Base-by-base conservation (phyloP, 2,888 invertebrate genomes). In the Spisula solida region DNA sequence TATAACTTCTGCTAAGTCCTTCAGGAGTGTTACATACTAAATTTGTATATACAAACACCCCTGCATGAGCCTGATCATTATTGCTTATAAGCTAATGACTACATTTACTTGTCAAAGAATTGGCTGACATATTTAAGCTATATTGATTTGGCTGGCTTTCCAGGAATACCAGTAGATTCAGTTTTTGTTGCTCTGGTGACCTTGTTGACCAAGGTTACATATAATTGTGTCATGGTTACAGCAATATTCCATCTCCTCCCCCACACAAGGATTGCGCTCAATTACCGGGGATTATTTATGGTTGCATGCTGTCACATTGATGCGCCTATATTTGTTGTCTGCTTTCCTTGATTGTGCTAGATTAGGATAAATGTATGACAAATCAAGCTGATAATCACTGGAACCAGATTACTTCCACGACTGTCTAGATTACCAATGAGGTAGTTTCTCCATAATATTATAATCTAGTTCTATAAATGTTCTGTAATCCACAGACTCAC, bases 401-500 rank as follows among this genome's bases (percentile, higher is more conserved):
- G 25, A 66, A 66, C 20, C n/a, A 66, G 60, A 66, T 66, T 66
- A 66, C n/a, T 25, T 66, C 1, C n/a, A 25, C 1, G 25, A 25
- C 25, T 66, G 60, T n/a, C 25, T 25, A 66, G 60, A 66, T 66
- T 66, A 25, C 60, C 12, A 66, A 66, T 66, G 60, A 66, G n/a
- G 25, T 66, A 6, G 4, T 25, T 2, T 60, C 60, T 60, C n/a
- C 60, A n/a, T 41, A n/a, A n/a, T n/a, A n/a, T n/a, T n/a, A 66
- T 66, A 25, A 66, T 25, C 51, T 10, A 66, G 60, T 25, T 66
- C 25, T 51, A 51, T 51, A 51, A 51, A 51, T 51, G 51, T 51
- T 51, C 14, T 51, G 8, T 41, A 41, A 41, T 41, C 41, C 41
- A 41, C 8, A 5, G 41, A 5, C 41, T 41, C 41, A 41, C 41